Conservation (phyloP, 2,113 vertebrate genomes). For the Mugil cephalus region DNA sequence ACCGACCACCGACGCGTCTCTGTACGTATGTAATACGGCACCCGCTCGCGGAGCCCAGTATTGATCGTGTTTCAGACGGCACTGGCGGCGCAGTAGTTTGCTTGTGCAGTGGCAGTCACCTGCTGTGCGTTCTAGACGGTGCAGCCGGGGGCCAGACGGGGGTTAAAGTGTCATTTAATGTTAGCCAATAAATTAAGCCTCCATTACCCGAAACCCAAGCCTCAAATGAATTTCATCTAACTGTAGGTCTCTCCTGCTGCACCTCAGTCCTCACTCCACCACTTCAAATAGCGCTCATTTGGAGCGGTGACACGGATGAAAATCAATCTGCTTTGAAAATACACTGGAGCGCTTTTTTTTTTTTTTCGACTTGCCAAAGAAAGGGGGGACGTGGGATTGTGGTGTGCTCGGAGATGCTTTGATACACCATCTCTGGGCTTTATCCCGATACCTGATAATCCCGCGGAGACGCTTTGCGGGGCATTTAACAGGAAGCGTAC, state of each 20-base stretch:
- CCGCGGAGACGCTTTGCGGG: conserved; percentile 70
- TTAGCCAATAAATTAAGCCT: conserved; percentile 78
- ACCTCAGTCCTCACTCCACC: conserved; percentile 43
- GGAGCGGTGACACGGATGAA: conserved; percentile 66
- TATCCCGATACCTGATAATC: conserved; percentile 76
- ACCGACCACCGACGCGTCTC: conserved; percentile 28
- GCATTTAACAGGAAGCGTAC: conserved; percentile 70
- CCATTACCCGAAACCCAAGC: conserved; percentile 81
- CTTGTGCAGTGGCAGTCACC: conserved; percentile 60
- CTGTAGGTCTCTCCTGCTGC: conserved; percentile 58
- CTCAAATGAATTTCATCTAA: conserved; percentile 73
- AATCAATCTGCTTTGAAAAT: conserved; percentile 76
- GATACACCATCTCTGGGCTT: conserved; percentile 69
- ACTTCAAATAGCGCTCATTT: conserved; percentile 66
- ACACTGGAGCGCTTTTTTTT: conserved; percentile 33
- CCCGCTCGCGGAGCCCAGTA: conserved; percentile 2
- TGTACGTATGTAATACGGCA: conserved; percentile 36
- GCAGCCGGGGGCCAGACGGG: conserved; percentile 54
- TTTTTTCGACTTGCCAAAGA: conserved; percentile 24
- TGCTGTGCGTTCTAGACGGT: conserved; percentile 72
- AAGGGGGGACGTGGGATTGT: conserved; percentile 26
- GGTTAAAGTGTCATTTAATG: conserved; percentile 79
- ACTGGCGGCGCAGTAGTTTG: conserved; percentile 6
- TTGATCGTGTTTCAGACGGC: conserved; percentile 45
- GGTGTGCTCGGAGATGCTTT: conserved; percentile 61